A percentile compares a stretch with the other conserved stretches of the same genome.
These are phyloP conservation scores for Epizoanthus ramosus DNA, from an alignment of 92 coral and sea anemone genomes.

Conservation along the genomic window DNA sequence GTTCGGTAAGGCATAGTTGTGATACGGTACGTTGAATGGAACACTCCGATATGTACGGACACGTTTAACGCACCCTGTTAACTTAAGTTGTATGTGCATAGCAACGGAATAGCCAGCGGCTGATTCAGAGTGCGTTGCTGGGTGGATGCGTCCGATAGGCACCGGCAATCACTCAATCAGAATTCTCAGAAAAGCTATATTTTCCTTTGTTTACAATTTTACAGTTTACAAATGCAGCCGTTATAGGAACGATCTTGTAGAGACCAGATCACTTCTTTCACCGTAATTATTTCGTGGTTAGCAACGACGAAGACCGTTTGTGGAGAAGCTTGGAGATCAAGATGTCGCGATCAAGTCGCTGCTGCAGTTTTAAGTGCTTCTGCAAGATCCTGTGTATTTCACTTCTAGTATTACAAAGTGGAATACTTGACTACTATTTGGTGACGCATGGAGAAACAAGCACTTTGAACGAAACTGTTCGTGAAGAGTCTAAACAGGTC, in stretches of 20 bases:
- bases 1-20: too few relatives aligned
- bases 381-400: constrained; percentile 70
- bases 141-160: neutral
- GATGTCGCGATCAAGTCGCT: constrained; percentile 23
- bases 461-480: constrained; percentile 23
- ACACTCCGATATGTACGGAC: too few relatives aligned
- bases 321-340: neutral
- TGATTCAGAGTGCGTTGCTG: too few relatives aligned
- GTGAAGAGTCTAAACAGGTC: neutral
- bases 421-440: constrained; percentile 77
- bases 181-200: neutral
- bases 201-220: neutral
- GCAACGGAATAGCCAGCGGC: too few relatives aligned
- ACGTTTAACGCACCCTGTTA: too few relatives aligned
- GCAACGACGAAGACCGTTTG: too few relatives aligned
- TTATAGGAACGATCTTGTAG: too few relatives aligned
- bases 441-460: constrained; percentile 53
- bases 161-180: neutral
- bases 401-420: constrained; percentile 79
- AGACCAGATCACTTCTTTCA: too few relatives aligned
- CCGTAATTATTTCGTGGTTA: neutral
- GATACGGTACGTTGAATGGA: too few relatives aligned
- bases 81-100: too few relatives aligned
- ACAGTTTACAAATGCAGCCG: too few relatives aligned
- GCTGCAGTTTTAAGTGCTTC: constrained; percentile 57